Base-by-base conservation (phyloP, 2,113 vertebrate species). In the Mirza zaza region DNA sequence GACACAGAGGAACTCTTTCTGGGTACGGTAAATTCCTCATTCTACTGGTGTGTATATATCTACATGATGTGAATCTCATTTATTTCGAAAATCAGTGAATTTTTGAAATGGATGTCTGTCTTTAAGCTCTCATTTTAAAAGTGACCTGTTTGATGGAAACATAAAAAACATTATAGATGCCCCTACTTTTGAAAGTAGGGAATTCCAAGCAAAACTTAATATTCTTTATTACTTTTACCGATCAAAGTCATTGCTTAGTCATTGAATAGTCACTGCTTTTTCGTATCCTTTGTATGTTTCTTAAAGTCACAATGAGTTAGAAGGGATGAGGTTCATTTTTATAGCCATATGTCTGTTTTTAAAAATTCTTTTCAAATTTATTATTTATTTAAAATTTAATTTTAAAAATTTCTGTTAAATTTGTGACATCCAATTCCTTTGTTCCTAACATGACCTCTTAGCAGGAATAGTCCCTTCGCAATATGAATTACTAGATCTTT, bases 61-160 rank as follows among this genome's bases (percentile, higher is more conserved):
- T 70, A 94, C 13, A 85, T 70, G 32, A 79, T 73, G 6, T 73
- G 13, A 77, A 73, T 76, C 20, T 39, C 21, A 52, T 76, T 87
- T 75, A 55, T 65, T 94, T 18, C 94, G 36, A 93, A 90, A 96
- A 61, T 45, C 13, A 55, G 10, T 80, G 17, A 77, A 89, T 59
- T 75, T 85, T 82, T 39, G 70, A 89, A 97, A 65, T 73, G 73
- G 6, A 27, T 21, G 0, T 61, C 32, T 45, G 42, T 84, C 29
- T 90, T 68, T 36, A 93, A 55, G 65, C 36, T 95, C 8, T 80
- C 65, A 71, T 57, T 91, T 79, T 76, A 65, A 88, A 95, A 84
- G 65, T 84, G 55, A 86, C 9, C 32, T 71, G 6, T 27, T 52
- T 36, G 15, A 29, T 36, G 57, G 21, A 85, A 91, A 77, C 3